Percentiles rank a stretch among this genome's conserved stretches.
Evolutionary conservation across 2,113 vertebrate species (phyloP).

Genomic region (Raja brachyura): DNA sequence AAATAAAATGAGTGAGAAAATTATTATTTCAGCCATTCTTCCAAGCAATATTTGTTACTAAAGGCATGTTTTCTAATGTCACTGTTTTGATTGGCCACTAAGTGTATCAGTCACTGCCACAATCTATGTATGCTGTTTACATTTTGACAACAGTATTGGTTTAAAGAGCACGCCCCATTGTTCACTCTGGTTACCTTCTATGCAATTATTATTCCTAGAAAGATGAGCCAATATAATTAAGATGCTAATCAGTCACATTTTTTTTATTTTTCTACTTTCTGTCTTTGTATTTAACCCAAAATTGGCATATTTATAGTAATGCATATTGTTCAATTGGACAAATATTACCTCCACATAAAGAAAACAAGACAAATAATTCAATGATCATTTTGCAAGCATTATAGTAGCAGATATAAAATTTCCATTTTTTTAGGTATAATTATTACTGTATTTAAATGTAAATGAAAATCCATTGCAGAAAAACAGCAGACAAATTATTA

Average conservation of each 20-base stretch:
- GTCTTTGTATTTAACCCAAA: not conserved
- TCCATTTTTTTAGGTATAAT: not conserved
- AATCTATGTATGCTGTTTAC: not conserved
- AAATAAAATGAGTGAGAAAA: not conserved
- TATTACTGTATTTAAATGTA: not conserved
- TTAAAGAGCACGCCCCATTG: not conserved
- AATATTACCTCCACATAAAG: not conserved
- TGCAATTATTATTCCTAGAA: not conserved
- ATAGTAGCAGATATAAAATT: not conserved
- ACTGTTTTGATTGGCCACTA: not conserved
- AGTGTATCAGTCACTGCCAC: not conserved
- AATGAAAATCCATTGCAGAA: not conserved
- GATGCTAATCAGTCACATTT: too few species aligned
- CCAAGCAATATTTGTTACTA: not conserved
- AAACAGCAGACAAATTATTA: not conserved
- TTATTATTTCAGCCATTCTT: not conserved
- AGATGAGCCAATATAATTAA: not conserved
- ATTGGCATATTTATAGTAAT: not conserved
- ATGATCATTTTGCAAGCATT: not conserved
- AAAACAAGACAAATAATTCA: not conserved
- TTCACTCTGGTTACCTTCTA: too few species aligned
- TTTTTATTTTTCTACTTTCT: not conserved
- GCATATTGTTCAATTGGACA: not conserved
- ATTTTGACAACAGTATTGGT: not conserved
- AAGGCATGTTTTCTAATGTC: not conserved